Percentiles rank a stretch among this genome's conserved stretches.
phyloP scores from a whole-genome alignment of 1,140 invertebrate species.

The Linepithema humile region DNA sequence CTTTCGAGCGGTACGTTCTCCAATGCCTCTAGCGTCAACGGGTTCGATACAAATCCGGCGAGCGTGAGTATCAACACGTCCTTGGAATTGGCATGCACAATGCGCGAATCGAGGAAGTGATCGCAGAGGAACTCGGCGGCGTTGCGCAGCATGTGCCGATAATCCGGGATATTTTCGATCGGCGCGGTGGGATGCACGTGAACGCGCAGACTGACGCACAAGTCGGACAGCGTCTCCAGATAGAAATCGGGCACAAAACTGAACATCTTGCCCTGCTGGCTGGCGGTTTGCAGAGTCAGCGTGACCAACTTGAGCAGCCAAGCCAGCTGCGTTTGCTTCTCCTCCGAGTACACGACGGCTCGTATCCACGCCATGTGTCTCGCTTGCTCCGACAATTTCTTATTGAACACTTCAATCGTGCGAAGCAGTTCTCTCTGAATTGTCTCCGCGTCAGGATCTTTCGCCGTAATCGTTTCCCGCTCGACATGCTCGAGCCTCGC shows the following conservation, averaged over 20 bases:
- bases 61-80: constrained; percentile 91
- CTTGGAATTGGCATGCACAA: constrained; percentile 90
- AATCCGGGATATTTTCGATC: constrained; percentile 86
- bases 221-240: constrained; percentile 89
- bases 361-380: constrained; percentile 88
- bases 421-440: constrained; percentile 83
- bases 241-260: constrained; percentile 94
- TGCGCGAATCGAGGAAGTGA: constrained; percentile 91
- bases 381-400: constrained; percentile 86
- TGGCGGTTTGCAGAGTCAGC: constrained; percentile 85
- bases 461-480: constrained; percentile 48
- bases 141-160: constrained; percentile 85
- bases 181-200: constrained; percentile 88
- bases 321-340: constrained; percentile 86
- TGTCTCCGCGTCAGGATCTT: constrained; percentile 71
- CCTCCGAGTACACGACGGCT: constrained; percentile 86
- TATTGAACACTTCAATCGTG: constrained; percentile 84
- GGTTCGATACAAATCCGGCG: constrained; percentile 89
- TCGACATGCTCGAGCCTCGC: constrained; percentile 79
- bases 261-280: constrained; percentile 88
- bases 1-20: constrained; percentile 86
- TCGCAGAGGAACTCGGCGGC: constrained; percentile 90
- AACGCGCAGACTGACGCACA: constrained; percentile 85
- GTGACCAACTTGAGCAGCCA: constrained; percentile 87
- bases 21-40: constrained; percentile 86